Evolutionary conservation across 2,113 vertebrate species (phyloP).

Genomic region (Propithecus coquereli): DNA sequence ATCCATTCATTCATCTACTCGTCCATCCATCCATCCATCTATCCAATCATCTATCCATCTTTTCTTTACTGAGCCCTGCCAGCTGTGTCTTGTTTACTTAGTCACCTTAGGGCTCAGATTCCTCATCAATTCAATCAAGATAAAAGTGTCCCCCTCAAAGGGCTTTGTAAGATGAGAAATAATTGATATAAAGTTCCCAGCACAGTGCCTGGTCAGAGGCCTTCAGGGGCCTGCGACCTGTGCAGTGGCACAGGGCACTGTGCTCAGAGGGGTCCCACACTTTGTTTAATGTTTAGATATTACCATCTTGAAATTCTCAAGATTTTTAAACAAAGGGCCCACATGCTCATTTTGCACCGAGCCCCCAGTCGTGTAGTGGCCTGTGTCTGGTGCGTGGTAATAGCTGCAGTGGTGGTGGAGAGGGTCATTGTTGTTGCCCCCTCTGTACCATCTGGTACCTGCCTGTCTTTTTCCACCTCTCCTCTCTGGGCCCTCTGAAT

Average conservation of each 20-base stretch:
- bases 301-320: background rate
- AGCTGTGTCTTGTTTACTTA: background rate
- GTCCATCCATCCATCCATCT: too few relatives aligned
- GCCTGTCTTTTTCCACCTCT: background rate
- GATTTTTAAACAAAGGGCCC: background rate
- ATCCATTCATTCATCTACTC: too few relatives aligned
- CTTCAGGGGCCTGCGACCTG: background rate
- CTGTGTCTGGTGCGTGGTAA: background rate
- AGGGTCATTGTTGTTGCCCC: background rate
- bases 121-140: background rate
- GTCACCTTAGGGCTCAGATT: background rate
- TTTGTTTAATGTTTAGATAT: background rate
- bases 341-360: fast-evolving
- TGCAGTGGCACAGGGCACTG: fast-evolving
- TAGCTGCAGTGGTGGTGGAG: background rate
- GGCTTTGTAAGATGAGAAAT: background rate
- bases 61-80: background rate
- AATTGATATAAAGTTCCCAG: background rate
- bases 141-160: background rate
- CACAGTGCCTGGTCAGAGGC: background rate
- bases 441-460: too few relatives aligned
- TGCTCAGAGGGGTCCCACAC: background rate
- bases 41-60: background rate
- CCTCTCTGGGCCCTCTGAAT: background rate
- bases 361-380: too few relatives aligned